Percentiles rank a stretch among this genome's conserved stretches.
Conservation (phyloP, 2,113 vertebrate genomes). For the Melospiza georgiana region DNA sequence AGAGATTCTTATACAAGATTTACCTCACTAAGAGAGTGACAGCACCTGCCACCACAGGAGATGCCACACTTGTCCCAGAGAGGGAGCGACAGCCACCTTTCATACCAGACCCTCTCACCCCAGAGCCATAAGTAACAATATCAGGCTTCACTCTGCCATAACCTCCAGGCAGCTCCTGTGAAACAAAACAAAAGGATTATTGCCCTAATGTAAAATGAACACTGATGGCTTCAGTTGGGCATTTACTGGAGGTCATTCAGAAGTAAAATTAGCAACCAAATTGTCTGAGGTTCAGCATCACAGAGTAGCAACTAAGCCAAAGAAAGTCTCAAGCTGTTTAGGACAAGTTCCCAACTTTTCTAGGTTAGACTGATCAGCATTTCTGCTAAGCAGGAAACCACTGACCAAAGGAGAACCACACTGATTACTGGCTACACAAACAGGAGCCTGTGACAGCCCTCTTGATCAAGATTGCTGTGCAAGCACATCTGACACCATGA, state of each 20-base stretch:
- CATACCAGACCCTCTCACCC: constrained; percentile 94
- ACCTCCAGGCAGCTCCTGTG: constrained; percentile 93
- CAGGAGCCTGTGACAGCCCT: neutral
- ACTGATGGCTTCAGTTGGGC: neutral
- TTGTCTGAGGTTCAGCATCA: neutral
- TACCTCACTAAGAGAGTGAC: constrained; percentile 95
- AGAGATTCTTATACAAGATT: neutral
- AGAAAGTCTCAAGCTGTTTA: neutral
- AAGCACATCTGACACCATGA: neutral
- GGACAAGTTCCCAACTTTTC: neutral
- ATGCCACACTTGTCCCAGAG: constrained; percentile 97
- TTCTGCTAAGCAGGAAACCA: neutral
- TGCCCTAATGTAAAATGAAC: neutral
- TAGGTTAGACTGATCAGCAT: neutral
- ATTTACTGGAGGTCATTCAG: neutral
- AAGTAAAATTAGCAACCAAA: neutral
- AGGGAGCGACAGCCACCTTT: constrained; percentile 97
- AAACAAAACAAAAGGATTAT: neutral
- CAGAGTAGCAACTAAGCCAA: neutral
- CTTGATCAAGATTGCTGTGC: neutral
- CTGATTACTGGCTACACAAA: neutral
- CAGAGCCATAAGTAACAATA: constrained; percentile 95
- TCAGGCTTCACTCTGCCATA: constrained; percentile 96
- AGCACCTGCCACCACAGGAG: constrained; percentile 95
- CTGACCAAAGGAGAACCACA: neutral